Conservation (phyloP, 2,888 invertebrate genomes). For the Stenotaenia linearis region DNA sequence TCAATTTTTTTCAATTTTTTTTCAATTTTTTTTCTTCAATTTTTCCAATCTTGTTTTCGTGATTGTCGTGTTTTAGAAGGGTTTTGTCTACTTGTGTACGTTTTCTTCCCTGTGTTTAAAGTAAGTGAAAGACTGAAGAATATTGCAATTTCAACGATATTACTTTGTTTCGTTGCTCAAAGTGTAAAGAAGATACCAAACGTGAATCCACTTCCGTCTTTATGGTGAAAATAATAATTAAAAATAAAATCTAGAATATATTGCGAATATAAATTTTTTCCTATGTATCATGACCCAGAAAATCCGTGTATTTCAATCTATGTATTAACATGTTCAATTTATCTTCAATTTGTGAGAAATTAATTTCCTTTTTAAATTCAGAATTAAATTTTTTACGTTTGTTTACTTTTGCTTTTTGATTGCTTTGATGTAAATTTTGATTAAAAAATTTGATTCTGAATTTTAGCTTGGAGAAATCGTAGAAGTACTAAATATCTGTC, state of each 20-base stretch:
- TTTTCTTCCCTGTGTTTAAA: neutral
- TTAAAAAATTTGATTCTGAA: neutral
- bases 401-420: no score
- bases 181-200: neutral
- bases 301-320: neutral
- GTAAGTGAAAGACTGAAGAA: neutral
- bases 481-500: neutral
- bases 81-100: neutral
- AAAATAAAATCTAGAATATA: neutral
- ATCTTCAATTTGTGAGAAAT: neutral
- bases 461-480: neutral
- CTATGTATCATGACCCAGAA: neutral
- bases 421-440: neutral
- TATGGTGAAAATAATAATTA: neutral
- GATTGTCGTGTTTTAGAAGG: neutral
- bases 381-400: neutral
- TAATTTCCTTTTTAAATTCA: neutral
- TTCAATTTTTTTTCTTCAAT: neutral
- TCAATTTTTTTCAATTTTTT: neutral
- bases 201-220: neutral
- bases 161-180: neutral
- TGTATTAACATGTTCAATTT: neutral
- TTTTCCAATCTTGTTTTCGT: neutral
- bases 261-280: neutral
- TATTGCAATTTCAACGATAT: neutral